Percentiles rank a stretch among this genome's conserved stretches.
Evolutionary conservation across 92 coral and sea anemone genomes (phyloP).

Genomic region (Palythoa heliodiscus): DNA sequence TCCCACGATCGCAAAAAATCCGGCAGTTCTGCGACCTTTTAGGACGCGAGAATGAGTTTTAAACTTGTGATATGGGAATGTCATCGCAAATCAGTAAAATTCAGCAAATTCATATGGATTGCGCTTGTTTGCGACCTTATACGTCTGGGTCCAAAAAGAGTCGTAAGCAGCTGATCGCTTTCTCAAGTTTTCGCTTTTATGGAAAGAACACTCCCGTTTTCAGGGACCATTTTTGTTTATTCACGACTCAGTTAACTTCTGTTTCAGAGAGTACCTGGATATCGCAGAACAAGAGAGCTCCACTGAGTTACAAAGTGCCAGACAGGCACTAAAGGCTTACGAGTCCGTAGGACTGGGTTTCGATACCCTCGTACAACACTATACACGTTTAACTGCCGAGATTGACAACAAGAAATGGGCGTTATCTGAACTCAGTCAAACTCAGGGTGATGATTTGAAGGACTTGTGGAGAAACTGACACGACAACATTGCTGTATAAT

Average conservation of each 20-base stretch:
- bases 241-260: background rate
- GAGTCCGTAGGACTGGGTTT: conserved; percentile 98
- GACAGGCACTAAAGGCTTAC: conserved; percentile 80
- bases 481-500: too few relatives aligned
- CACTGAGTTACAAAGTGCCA: conserved; percentile 75
- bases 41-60: too few relatives aligned
- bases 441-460: conserved; percentile 61
- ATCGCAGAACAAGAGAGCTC: conserved; percentile 78
- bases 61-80: too few relatives aligned
- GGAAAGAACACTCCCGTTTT: too few relatives aligned
- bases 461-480: conserved; percentile 71
- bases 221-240: background rate
- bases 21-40: too few relatives aligned
- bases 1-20: too few relatives aligned
- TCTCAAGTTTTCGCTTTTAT: too few relatives aligned
- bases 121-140: too few relatives aligned
- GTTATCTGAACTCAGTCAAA: conserved; percentile 84
- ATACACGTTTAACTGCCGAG: conserved; percentile 75
- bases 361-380: conserved; percentile 85
- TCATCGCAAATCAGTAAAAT: too few relatives aligned
- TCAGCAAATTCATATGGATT: too few relatives aligned
- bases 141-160: too few relatives aligned
- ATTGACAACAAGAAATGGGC: conserved; percentile 99
- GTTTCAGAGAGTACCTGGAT: conserved; percentile 68
- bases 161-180: too few relatives aligned